A percentile compares a stretch with the other conserved stretches of the same genome.
These are phyloP conservation scores for Leptopilina syphax DNA, from an alignment of 2,888 invertebrate species.

Conservation along the genomic window DNA sequence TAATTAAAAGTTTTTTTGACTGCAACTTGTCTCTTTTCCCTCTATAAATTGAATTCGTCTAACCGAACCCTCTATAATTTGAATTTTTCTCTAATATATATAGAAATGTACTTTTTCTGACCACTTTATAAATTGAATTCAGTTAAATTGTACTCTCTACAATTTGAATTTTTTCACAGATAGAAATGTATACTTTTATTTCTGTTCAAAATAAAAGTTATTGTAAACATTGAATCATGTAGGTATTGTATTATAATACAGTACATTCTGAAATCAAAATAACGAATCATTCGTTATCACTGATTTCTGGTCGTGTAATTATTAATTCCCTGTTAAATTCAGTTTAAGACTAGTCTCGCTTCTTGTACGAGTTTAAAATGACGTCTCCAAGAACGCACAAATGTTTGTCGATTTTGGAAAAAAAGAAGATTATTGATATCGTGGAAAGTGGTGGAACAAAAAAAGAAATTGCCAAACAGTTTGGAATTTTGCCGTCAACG, in stretches of 20 bases:
- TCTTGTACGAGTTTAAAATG: neutral
- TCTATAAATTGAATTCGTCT: too few relatives aligned
- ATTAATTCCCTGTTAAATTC: neutral
- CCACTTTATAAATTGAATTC: too few relatives aligned
- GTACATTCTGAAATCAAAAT: neutral
- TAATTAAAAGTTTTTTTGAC: too few relatives aligned
- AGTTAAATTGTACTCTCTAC: too few relatives aligned
- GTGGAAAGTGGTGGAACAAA: neutral
- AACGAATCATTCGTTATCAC: neutral
- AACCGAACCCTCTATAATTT: too few relatives aligned
- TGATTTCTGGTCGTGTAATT: neutral
- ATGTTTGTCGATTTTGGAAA: neutral
- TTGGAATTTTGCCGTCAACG: neutral
- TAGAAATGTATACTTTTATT: too few relatives aligned
- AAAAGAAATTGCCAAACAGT: slow-evolving; percentile 3
- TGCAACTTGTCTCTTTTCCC: too few relatives aligned
- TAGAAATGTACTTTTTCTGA: too few relatives aligned
- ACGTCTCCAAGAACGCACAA: neutral
- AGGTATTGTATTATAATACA: too few relatives aligned
- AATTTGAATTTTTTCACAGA: too few relatives aligned
- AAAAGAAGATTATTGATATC: neutral
- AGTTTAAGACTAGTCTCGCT: neutral
- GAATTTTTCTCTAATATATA: too few relatives aligned
- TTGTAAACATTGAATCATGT: neutral
- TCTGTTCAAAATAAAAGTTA: neutral